Percentiles rank a stretch among this genome's conserved stretches.
phyloP scores from a whole-genome alignment of 2,797 vertebrate species.

The Leptodactylus fallax region DNA sequence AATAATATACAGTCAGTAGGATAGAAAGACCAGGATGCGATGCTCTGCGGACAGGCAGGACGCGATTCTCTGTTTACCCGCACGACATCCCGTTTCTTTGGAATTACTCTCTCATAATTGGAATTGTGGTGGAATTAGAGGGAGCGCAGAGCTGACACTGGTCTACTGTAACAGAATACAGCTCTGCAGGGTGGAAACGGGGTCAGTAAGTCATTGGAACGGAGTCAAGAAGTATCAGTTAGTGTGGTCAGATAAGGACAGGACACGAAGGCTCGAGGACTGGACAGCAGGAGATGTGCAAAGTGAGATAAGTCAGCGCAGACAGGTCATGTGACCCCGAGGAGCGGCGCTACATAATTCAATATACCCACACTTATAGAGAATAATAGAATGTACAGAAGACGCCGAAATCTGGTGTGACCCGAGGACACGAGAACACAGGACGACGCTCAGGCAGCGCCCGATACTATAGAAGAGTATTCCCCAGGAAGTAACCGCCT shows the following conservation, averaged over 20 bases:
- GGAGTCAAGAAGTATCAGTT: constrained; percentile 34
- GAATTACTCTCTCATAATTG: constrained; percentile 12
- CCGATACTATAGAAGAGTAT: no score
- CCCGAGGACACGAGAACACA: background rate
- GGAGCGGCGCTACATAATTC: background rate
- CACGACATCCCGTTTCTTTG: background rate
- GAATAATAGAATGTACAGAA: background rate
- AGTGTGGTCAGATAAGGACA: constrained; percentile 55
- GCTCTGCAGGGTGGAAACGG: constrained; percentile 12
- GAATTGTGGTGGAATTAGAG: constrained; percentile 27
- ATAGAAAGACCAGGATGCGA: no score
- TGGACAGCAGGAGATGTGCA: background rate
- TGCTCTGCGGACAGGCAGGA: no score
- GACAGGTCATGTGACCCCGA: background rate
- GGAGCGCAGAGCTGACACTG: background rate
- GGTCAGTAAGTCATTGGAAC: constrained; percentile 35
- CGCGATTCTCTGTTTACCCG: no score
- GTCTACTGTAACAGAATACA: constrained; percentile 27
- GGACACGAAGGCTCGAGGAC: background rate
- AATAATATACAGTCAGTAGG: no score
- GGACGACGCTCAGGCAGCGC: no score
- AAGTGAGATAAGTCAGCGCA: background rate
- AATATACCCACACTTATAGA: background rate
- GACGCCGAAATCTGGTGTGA: background rate
- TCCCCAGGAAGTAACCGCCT: no score